phyloP scores from a whole-genome alignment of 2,797 vertebrate genomes.

The Sebastes hubbsi region DNA sequence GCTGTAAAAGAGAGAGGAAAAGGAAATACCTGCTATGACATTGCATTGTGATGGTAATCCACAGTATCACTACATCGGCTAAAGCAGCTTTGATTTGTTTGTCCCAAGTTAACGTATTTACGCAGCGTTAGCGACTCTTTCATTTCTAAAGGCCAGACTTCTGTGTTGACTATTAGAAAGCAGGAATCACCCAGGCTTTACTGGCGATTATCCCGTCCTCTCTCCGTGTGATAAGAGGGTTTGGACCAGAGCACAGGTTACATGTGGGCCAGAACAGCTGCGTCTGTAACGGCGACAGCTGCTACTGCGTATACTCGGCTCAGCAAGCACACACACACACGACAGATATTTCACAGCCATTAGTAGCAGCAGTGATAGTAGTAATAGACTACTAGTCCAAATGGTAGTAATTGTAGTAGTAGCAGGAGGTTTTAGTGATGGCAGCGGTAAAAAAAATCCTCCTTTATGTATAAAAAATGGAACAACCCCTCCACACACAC shows the following conservation, averaged over 20 bases:
- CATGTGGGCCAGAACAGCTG: conserved; percentile 35
- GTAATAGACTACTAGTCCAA: not conserved
- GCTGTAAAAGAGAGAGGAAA: not conserved
- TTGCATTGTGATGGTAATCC: not conserved
- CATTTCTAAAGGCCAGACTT: conserved; percentile 4
- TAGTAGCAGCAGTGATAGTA: not conserved
- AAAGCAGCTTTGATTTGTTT: conserved; percentile 2
- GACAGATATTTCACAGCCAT: conserved; percentile 7
- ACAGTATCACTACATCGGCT: not conserved
- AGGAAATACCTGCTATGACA: not conserved
- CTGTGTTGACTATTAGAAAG: not conserved
- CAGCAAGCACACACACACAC: not conserved
- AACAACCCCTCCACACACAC: too few species aligned
- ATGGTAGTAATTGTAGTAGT: not conserved
- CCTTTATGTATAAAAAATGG: not conserved
- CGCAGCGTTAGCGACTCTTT: not conserved
- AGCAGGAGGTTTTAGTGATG: not conserved
- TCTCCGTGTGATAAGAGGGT: conserved; percentile 4
- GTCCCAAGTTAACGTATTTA: not conserved
- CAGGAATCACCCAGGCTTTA: not conserved
- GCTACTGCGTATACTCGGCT: not conserved
- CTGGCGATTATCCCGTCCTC: not conserved
- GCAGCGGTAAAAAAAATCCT: not conserved
- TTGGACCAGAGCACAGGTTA: conserved; percentile 29
- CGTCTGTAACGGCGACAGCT: conserved; percentile 30